A percentile compares a stretch with the other conserved stretches of the same genome.
Conservation (phyloP, 2,888 invertebrate species). For the Chrysodeixis includens region DNA sequence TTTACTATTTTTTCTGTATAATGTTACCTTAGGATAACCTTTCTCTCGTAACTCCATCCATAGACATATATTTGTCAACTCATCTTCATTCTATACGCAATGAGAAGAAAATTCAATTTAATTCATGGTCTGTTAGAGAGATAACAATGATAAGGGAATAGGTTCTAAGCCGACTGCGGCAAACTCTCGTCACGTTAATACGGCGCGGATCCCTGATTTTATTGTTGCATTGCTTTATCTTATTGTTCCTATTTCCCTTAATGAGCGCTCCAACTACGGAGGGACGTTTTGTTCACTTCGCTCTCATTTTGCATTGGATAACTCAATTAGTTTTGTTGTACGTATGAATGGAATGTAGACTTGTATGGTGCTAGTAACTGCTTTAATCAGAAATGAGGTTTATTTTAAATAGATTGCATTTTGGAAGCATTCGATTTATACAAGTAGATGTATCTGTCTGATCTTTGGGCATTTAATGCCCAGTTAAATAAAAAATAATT, state of each 20-base stretch:
- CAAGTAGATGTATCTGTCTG: no score
- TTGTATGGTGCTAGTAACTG: no score
- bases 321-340: background rate
- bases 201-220: constrained; percentile 53
- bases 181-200: constrained; percentile 45
- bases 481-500: no score
- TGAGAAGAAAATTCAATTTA: constrained; percentile 41
- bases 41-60: no score
- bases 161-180: constrained; percentile 41
- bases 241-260: constrained; percentile 52
- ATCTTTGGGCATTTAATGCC: no score
- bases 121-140: constrained; percentile 48
- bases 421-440: no score
- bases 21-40: no score
- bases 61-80: no score
- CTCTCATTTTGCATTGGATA: constrained; percentile 13
- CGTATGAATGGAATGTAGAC: no score
- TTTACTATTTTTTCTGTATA: no score
- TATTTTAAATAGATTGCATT: no score
- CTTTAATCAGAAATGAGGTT: no score
- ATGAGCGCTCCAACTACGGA: constrained; percentile 30
- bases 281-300: constrained; percentile 8
- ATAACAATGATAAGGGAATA: constrained; percentile 47
- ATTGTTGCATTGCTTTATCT: constrained; percentile 48
- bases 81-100: constrained; percentile 1